Evolutionary conservation across 2,797 vertebrate genomes (phyloP).

Genomic region (Arremon brunneinucha): DNA sequence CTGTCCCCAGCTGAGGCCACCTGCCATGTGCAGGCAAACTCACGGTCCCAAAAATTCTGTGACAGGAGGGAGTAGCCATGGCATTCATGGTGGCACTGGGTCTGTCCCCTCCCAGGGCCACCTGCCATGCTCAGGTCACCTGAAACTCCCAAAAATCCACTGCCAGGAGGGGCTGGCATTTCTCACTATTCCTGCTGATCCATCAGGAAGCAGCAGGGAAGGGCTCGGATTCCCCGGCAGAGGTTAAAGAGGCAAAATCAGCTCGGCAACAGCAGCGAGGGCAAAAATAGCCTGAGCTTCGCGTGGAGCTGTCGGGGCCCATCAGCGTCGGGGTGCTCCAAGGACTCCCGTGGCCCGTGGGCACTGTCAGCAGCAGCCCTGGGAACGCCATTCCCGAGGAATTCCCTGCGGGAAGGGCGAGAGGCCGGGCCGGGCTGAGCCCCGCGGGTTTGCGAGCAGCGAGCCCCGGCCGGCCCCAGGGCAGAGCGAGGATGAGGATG

Average conservation of each 20-base stretch:
- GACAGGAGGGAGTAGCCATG: neutral
- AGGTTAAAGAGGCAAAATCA: neutral
- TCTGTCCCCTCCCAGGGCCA: rapidly evolving
- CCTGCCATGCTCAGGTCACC: too few species aligned
- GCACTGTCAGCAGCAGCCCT: neutral
- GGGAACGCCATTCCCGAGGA: neutral
- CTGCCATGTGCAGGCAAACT: too few species aligned
- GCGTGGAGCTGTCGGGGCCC: slow-evolving; percentile 18
- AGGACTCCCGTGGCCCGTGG: neutral
- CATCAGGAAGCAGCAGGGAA: rapidly evolving
- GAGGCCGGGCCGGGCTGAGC: neutral
- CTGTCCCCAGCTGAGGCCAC: too few species aligned
- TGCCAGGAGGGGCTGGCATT: neutral
- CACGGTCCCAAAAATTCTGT: neutral
- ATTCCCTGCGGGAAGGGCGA: neutral
- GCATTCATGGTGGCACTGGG: neutral
- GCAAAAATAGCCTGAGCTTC: slow-evolving; percentile 25
- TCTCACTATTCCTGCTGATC: rapidly evolving
- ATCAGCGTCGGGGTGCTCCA: neutral
- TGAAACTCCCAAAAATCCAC: rapidly evolving
- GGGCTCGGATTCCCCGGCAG: neutral
- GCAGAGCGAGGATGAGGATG: too few species aligned
- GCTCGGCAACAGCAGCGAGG: neutral
- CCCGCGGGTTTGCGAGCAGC: rapidly evolving
- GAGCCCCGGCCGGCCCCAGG: rapidly evolving